Conservation (phyloP, 2,797 vertebrate species). For the Sebastes wilsoni region DNA sequence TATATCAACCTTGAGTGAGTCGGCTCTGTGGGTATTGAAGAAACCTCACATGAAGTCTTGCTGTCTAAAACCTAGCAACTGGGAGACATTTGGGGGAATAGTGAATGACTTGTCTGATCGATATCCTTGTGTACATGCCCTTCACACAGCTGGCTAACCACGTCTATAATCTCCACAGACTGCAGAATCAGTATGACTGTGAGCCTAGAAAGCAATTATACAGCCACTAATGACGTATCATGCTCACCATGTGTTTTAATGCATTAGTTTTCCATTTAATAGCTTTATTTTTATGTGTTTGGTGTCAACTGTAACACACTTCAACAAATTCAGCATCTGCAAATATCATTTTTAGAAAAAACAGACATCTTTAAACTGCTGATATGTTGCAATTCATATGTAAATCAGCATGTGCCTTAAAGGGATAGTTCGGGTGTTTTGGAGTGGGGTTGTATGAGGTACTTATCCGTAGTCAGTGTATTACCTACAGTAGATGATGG, state of each 20-base stretch:
- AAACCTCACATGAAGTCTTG: neutral
- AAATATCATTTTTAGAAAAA: neutral
- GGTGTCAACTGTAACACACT: neutral
- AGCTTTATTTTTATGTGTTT: neutral
- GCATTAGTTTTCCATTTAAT: neutral
- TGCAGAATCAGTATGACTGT: neutral
- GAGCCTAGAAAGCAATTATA: neutral
- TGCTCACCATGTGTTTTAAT: neutral
- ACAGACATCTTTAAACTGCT: neutral
- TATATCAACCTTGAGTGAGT: neutral
- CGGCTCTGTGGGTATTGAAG: neutral
- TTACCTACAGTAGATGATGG: too few species aligned
- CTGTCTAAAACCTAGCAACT: slow-evolving; percentile 26
- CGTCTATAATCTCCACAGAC: slow-evolving; percentile 5
- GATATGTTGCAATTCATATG: neutral
- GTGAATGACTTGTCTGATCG: slow-evolving; percentile 27
- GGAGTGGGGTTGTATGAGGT: too few species aligned
- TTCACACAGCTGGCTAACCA: slow-evolving; percentile 27
- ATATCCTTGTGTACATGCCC: slow-evolving; percentile 20
- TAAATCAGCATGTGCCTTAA: neutral
- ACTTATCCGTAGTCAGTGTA: too few species aligned
- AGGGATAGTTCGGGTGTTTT: too few species aligned
- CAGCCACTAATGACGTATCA: neutral
- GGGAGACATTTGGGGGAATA: slow-evolving; percentile 1
- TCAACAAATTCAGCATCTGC: neutral